A percentile compares a stretch with the other conserved stretches of the same genome.
Evolutionary conservation across 2,113 vertebrate species (phyloP).

Genomic region (Triplophysa tibetana): DNA sequence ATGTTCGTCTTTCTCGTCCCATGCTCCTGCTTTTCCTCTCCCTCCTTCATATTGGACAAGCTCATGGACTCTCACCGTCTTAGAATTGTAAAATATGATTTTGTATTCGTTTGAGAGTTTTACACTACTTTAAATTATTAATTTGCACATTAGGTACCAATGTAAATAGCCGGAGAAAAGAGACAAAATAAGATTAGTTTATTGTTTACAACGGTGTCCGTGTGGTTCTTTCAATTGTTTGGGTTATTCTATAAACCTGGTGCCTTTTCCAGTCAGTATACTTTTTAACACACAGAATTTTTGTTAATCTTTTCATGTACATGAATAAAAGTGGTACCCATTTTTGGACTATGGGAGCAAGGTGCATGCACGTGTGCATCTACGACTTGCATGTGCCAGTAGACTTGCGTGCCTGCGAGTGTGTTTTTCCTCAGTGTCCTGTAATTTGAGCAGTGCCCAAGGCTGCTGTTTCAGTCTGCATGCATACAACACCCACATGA

Average conservation of each 20-base stretch:
- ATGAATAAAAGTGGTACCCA: no score
- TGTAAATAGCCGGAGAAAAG: conserved; percentile 74
- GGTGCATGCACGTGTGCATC: conserved; percentile 27
- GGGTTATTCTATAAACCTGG: no score
- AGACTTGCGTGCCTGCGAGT: conserved; percentile 6
- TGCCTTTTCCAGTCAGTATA: no score
- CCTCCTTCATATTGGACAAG: conserved; percentile 70
- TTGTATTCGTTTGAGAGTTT: conserved; percentile 79
- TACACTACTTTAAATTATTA: conserved; percentile 78
- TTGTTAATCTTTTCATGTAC: no score
- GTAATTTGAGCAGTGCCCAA: conserved; percentile 43
- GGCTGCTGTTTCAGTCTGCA: conserved; percentile 37
- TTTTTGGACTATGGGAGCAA: background rate
- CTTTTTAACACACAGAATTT: no score
- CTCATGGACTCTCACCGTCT: conserved; percentile 72
- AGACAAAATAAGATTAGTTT: conserved; percentile 71
- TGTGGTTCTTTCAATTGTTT: conserved; percentile 72
- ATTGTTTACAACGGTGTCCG: conserved; percentile 81
- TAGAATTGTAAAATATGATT: conserved; percentile 75
- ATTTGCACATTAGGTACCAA: conserved; percentile 83
- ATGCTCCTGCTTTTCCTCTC: conserved; percentile 58
- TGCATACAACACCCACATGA: conserved; percentile 36
- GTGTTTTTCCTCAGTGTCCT: conserved; percentile 38
- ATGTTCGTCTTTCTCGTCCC: conserved; percentile 54
- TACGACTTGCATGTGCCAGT: background rate